Conservation (phyloP, 2,113 vertebrate genomes). For the Brachyhypopomus gauderio region DNA sequence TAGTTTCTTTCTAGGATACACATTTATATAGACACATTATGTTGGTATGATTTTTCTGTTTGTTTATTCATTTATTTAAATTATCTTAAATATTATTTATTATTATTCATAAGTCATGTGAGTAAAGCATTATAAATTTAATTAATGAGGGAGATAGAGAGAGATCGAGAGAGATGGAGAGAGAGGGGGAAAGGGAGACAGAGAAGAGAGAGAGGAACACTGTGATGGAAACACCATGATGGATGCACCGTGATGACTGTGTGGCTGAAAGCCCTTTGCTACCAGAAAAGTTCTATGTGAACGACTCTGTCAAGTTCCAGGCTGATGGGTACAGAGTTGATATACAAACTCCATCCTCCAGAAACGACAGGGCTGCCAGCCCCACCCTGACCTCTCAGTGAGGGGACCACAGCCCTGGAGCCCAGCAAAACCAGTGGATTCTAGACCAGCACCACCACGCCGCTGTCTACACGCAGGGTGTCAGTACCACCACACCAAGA, state of each 20-base stretch:
- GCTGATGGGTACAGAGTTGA: slow-evolving; percentile 35
- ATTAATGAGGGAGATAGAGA: neutral
- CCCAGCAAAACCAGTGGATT: too few species aligned
- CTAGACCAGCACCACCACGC: too few species aligned
- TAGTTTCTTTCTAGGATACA: too few species aligned
- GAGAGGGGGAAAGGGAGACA: neutral
- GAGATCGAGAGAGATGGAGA: neutral
- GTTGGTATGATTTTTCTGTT: too few species aligned
- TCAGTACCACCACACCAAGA: neutral
- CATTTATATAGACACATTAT: too few species aligned
- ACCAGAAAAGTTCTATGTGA: slow-evolving; percentile 51
- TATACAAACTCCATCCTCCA: slow-evolving; percentile 54
- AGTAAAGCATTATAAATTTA: too few species aligned
- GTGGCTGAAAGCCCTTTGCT: slow-evolving; percentile 25
- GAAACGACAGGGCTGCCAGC: slow-evolving; percentile 52
- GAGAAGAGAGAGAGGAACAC: neutral
- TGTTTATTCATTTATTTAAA: too few species aligned
- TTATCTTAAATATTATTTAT: too few species aligned
- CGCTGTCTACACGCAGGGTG: too few species aligned
- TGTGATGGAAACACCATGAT: slow-evolving; percentile 30
- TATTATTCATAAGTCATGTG: too few species aligned
- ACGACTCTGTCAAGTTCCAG: slow-evolving; percentile 38
- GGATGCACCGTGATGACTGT: slow-evolving; percentile 45
- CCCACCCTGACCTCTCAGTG: slow-evolving; percentile 26
- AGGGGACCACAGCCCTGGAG: slow-evolving; percentile 33